phyloP scores from a whole-genome alignment of 2,113 vertebrate species.

The Melanerpes formicivorus region DNA sequence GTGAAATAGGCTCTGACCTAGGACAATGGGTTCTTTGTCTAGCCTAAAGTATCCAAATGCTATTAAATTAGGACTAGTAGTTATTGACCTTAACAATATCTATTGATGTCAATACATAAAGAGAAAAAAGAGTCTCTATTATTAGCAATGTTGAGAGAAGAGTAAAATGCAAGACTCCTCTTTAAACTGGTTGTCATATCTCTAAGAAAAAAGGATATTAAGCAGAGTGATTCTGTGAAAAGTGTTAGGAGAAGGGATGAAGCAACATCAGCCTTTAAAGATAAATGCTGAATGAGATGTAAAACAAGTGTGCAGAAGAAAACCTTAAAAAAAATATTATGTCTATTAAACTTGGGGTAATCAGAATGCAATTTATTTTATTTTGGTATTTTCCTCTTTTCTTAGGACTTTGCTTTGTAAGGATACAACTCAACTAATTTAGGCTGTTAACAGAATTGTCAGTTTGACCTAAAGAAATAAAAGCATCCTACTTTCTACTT shows the following conservation, averaged over 20 bases:
- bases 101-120: neutral
- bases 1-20: rapidly evolving
- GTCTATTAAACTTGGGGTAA: neutral
- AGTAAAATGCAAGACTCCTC: neutral
- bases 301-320: neutral
- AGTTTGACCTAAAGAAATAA: neutral
- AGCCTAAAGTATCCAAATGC: neutral
- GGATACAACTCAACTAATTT: neutral
- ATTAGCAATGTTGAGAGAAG: neutral
- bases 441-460: neutral
- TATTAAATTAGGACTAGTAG: neutral
- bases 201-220: neutral
- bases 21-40: neutral
- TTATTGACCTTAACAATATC: neutral
- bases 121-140: neutral
- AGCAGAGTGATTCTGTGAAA: neutral
- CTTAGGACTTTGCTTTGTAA: neutral
- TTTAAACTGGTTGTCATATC: neutral
- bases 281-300: too few relatives aligned
- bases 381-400: neutral
- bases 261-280: neutral
- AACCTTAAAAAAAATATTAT: neutral
- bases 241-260: neutral
- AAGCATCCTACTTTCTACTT: neutral
- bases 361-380: neutral